Evolutionary conservation across 2,797 vertebrate genomes (phyloP), one percentile per base, ranked within the genome.

Genomic region (Molossus molossus): DNA sequence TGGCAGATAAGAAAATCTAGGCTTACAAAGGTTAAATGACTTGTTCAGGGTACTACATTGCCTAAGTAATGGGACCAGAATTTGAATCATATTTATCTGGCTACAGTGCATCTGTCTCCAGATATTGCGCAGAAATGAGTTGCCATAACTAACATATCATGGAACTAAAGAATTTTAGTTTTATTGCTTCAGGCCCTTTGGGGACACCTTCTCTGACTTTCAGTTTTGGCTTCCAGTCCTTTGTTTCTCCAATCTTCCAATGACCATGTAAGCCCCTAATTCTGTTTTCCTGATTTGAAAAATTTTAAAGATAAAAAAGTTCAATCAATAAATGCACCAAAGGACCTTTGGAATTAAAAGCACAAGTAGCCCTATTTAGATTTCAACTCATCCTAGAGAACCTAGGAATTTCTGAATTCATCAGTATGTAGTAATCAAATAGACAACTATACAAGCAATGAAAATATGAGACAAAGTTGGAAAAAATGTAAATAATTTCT

Each of bases 311-410:
- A 29, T 45, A 17, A n/a, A 33, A 4, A 67, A 6, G 21, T 9
- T 33, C 81, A 55, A 73, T 75, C 48, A 72, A 37, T 69, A 79
- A 93, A 40, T 8, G 10, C 13, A 64, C 4, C 13, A 18, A 7
- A 86, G 18, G 76, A 64, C 15, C 23, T 82, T 45, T 92, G 55
- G 48, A 87, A 72, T 83, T 25, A 90, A 93, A 93, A 45, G 0
- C 9, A 60, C 4, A 67, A 21, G 21, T 45, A 21, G 13, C 64
- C 50, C 55, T 90, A 40, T 48, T 5, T 12, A 70, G 6, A 90
- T 87, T 87, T 87, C n/a, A 72, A 13, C 20, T 90, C 57, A 72
- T 53, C n/a, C 18, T 92, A n/a, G 13, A 82, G 1, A 9, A 67
- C 13, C 50, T 90, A 64, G 9, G 29, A 29, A 64, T 17, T 64